Evolutionary conservation across 2,888 invertebrate species (phyloP).

Genomic region (Athripsodes cinereus): DNA sequence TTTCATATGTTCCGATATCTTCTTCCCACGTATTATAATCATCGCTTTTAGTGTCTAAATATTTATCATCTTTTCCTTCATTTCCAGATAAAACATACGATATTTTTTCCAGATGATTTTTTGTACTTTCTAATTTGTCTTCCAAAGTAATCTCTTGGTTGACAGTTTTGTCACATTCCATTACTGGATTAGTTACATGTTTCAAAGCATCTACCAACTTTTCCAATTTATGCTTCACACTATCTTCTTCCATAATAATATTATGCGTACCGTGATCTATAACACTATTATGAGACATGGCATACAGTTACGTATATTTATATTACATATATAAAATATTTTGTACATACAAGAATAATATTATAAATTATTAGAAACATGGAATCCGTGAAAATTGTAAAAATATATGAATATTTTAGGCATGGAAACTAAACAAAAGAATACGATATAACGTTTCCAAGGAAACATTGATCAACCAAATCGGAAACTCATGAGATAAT

Average conservation of each 20-base stretch:
- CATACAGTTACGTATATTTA: too few relatives aligned
- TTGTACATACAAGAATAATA: too few relatives aligned
- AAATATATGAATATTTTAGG: too few relatives aligned
- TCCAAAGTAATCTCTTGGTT: neutral
- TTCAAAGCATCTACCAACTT: neutral
- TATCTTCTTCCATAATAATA: neutral
- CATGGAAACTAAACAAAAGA: too few relatives aligned
- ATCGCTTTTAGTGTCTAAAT: neutral
- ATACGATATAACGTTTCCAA: neutral
- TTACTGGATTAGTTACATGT: neutral
- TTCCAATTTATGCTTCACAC: neutral
- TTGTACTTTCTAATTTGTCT: constrained; percentile 3
- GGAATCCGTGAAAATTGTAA: too few relatives aligned
- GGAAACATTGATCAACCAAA: neutral
- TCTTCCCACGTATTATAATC: constrained; percentile 1
- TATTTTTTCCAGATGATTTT: constrained; percentile 1
- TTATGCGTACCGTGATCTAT: neutral
- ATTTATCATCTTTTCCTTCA: neutral
- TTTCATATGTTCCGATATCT: neutral
- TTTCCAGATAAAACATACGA: neutral
- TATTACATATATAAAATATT: too few relatives aligned
- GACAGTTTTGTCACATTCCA: neutral
- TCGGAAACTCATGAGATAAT: too few relatives aligned
- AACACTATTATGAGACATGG: too few relatives aligned
- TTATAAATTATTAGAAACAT: too few relatives aligned